Conservation (phyloP, 2,113 vertebrate species). For the Cynopterus brachyotis region DNA sequence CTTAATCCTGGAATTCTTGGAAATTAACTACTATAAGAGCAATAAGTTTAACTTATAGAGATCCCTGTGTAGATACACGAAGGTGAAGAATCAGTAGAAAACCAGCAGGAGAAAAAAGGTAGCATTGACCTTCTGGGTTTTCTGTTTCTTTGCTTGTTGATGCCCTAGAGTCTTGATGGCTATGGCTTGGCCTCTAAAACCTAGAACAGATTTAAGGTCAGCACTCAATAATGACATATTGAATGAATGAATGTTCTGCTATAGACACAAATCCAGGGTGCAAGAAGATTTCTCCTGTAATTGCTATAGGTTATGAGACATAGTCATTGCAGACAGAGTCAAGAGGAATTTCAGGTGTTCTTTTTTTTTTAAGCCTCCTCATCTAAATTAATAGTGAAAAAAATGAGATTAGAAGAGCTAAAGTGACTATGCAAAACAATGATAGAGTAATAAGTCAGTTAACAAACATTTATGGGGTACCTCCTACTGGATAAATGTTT, state of each 20-base stretch:
- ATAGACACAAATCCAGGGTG: neutral
- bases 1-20: slow-evolving; percentile 24
- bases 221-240: neutral
- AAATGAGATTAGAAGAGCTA: neutral
- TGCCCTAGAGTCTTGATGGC: neutral
- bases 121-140: neutral
- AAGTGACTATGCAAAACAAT: neutral
- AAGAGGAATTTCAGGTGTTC: neutral
- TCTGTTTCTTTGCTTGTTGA: neutral
- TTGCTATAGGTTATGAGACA: neutral
- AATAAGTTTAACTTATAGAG: neutral
- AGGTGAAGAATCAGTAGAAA: neutral
- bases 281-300: neutral
- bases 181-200: neutral
- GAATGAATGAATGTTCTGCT: neutral
- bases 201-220: neutral
- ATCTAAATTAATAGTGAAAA: neutral
- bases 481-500: neutral
- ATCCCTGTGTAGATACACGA: neutral
- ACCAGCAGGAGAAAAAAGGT: neutral
- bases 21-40: neutral
- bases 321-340: neutral
- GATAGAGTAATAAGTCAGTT: neutral
- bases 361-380: neutral
- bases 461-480: neutral